A percentile compares a stretch with the other conserved stretches of the same genome.
phyloP scores from a whole-genome alignment of 2,888 invertebrate genomes.

The Acanthosepion pharaonis region DNA sequence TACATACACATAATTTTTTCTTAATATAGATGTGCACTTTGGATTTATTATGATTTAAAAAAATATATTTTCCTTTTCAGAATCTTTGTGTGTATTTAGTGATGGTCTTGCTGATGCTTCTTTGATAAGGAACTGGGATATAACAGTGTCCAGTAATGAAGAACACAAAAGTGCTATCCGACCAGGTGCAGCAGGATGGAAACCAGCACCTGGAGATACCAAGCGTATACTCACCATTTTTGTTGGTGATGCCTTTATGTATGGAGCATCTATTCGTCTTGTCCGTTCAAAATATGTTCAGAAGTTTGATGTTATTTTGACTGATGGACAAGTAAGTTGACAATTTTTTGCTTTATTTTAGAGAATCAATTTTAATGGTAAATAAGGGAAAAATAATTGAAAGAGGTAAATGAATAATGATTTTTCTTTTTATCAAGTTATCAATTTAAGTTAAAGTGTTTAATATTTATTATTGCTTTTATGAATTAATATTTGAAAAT shows the following conservation, averaged over 20 bases:
- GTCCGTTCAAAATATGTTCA: background rate
- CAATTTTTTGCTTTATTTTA: background rate
- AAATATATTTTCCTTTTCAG: background rate
- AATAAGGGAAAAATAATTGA: background rate
- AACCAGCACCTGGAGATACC: background rate
- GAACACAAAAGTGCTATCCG: background rate
- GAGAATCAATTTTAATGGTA: background rate
- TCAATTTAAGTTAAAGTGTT: no score
- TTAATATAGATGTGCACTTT: no score
- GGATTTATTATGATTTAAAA: no score
- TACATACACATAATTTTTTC: no score
- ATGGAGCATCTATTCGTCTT: conserved; percentile 33
- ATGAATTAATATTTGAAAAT: no score
- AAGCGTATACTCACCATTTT: background rate
- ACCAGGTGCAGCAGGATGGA: background rate
- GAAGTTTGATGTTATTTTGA: conserved; percentile 33
- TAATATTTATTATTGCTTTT: no score
- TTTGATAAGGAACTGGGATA: background rate
- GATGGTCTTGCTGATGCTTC: background rate
- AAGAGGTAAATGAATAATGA: no score
- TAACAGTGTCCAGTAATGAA: background rate
- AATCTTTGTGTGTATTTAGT: background rate
- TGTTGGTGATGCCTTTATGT: background rate
- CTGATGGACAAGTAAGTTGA: background rate
- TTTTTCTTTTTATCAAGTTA: no score